phyloP scores from a whole-genome alignment of 2,888 invertebrate species.

The Hetaerina titia region DNA sequence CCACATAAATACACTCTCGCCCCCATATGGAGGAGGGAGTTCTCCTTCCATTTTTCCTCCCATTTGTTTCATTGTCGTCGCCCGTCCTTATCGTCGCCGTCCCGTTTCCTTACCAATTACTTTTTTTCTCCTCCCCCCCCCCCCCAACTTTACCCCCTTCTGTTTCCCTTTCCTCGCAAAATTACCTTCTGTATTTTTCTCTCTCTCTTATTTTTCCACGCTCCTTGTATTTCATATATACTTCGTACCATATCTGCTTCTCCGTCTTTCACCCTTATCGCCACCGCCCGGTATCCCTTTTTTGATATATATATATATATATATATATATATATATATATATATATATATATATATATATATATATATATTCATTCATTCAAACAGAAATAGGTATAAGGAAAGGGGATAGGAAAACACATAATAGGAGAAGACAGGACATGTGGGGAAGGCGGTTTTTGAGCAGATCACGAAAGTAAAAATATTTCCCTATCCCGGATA shows the following conservation, averaged over 20 bases:
- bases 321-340: no score
- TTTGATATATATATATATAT: neutral
- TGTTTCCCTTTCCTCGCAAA: neutral
- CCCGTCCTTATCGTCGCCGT: neutral
- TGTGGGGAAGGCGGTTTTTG: no score
- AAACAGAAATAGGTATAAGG: no score
- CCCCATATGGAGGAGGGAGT: neutral
- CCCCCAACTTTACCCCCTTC: neutral
- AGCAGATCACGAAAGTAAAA: no score
- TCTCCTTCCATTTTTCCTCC: neutral
- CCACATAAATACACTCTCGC: neutral
- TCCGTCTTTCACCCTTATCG: neutral
- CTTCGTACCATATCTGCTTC: neutral
- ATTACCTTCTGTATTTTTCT: no score
- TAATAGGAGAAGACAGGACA: no score
- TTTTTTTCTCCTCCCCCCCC: neutral
- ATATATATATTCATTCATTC: no score
- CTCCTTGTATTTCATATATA: neutral
- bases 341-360: no score
- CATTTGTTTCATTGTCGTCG: conserved; percentile 30
- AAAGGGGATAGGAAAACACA: no score
- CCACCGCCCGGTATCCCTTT: neutral
- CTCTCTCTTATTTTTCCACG: neutral
- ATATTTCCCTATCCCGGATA: no score
- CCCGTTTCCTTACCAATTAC: neutral